Evolutionary conservation across 2,797 vertebrate genomes (phyloP).

Genomic region (Apogon hyalosoma): DNA sequence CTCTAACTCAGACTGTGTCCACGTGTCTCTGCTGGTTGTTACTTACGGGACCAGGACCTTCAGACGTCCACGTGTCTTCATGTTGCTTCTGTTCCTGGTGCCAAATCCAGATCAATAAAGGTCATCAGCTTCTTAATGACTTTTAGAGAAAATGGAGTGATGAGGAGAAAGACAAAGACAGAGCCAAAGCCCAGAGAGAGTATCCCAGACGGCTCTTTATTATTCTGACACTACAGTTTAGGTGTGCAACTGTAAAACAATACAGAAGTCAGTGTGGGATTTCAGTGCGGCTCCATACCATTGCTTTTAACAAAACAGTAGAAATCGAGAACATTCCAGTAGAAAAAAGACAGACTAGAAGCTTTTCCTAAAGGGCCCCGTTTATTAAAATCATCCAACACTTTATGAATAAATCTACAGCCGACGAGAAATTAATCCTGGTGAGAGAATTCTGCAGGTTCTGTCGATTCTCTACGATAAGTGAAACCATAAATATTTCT

Average conservation of each 20-base stretch:
- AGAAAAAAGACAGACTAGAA: slow-evolving; percentile 41
- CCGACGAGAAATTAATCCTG: slow-evolving; percentile 31
- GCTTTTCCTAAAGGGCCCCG: slow-evolving; percentile 31
- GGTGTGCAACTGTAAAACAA: slow-evolving; percentile 69
- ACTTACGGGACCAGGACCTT: too few relatives aligned
- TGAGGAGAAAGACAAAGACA: slow-evolving; percentile 20
- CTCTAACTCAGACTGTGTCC: too few relatives aligned
- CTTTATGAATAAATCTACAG: not conserved
- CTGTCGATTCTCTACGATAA: not conserved
- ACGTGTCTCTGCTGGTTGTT: too few relatives aligned
- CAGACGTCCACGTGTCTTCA: not conserved
- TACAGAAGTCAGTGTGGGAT: slow-evolving; percentile 67
- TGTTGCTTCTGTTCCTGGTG: slow-evolving; percentile 3
- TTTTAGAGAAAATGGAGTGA: not conserved
- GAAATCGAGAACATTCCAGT: slow-evolving; percentile 71
- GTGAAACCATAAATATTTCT: slow-evolving; percentile 17
- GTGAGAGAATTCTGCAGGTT: slow-evolving; percentile 15
- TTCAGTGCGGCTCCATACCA: slow-evolving; percentile 50
- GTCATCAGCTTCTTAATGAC: slow-evolving; percentile 20
- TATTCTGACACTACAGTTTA: slow-evolving; percentile 72
- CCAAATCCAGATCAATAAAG: slow-evolving; percentile 21
- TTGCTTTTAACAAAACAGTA: slow-evolving; percentile 51
- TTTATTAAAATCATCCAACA: slow-evolving; percentile 36
- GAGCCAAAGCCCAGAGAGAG: slow-evolving; percentile 40
- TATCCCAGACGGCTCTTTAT: slow-evolving; percentile 73